phyloP scores from a whole-genome alignment of 2,888 invertebrate genomes.

The Melanchra persicariae region DNA sequence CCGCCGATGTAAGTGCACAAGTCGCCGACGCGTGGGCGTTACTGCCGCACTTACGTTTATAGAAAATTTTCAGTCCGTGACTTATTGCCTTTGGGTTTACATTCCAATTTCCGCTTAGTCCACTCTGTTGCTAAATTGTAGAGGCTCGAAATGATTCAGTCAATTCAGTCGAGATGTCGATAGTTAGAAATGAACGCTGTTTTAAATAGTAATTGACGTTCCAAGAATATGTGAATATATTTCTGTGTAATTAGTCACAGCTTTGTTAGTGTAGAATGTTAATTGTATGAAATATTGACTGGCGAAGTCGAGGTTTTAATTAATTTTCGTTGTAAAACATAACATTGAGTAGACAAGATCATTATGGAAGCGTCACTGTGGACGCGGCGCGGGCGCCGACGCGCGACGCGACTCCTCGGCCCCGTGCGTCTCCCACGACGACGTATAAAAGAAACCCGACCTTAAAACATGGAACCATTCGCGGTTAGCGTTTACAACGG shows the following conservation, averaged over 20 bases:
- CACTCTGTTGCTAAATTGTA: slow-evolving; percentile 55
- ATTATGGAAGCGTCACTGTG: slow-evolving; percentile 6
- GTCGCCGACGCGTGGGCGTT: slow-evolving; percentile 55
- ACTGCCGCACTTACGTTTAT: slow-evolving; percentile 59
- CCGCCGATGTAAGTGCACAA: slow-evolving; percentile 61
- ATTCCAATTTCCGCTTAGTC: slow-evolving; percentile 61
- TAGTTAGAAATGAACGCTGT: slow-evolving; percentile 42
- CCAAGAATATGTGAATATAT: slow-evolving; percentile 26
- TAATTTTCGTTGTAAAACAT: not conserved
- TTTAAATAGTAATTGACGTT: slow-evolving; percentile 41
- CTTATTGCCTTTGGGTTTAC: slow-evolving; percentile 62
- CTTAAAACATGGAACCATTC: slow-evolving; percentile 73
- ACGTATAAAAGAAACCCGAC: slow-evolving; percentile 68
- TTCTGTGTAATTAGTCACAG: slow-evolving; percentile 32
- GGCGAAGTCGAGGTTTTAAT: slow-evolving; percentile 1
- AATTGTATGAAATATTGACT: not conserved
- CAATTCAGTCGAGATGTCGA: slow-evolving; percentile 37
- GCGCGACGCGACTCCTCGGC: not conserved
- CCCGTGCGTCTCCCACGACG: slow-evolving; percentile 38
- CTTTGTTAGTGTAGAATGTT: not conserved
- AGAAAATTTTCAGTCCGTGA: slow-evolving; percentile 65
- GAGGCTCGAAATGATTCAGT: slow-evolving; percentile 42
- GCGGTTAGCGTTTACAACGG: slow-evolving; percentile 80
- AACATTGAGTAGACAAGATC: slow-evolving; percentile 1
- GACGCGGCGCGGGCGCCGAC: not conserved